phyloP scores from a whole-genome alignment of 1,140 invertebrate genomes.

The Trichomalopsis sarcophagae region DNA sequence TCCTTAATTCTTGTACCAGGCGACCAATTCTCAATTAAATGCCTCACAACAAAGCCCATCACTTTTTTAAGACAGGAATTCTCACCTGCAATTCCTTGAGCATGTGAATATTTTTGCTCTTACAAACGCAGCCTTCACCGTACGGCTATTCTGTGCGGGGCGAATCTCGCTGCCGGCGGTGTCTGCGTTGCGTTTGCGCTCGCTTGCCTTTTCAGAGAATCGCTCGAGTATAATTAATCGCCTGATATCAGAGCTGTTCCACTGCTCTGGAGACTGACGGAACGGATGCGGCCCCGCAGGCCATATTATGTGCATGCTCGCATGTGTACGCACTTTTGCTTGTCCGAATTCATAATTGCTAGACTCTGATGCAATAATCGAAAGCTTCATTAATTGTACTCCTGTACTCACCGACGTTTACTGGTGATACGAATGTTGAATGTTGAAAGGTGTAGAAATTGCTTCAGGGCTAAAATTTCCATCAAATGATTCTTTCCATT shows the following conservation, averaged over 20 bases:
- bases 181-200: conserved; percentile 35
- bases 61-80: too few relatives aligned
- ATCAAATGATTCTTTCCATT: too few relatives aligned
- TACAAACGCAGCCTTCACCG: background rate
- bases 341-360: background rate
- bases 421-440: too few relatives aligned
- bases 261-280: conserved; percentile 62
- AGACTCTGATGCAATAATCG: too few relatives aligned
- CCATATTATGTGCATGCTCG: background rate
- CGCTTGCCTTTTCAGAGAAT: conserved; percentile 64
- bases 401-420: too few relatives aligned
- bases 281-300: conserved; percentile 55
- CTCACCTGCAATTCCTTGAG: too few relatives aligned
- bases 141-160: background rate
- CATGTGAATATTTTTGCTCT: background rate
- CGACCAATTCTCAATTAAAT: too few relatives aligned
- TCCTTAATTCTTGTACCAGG: too few relatives aligned
- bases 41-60: too few relatives aligned
- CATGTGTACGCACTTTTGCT: conserved; percentile 44
- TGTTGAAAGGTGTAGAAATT: too few relatives aligned
- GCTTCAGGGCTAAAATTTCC: too few relatives aligned
- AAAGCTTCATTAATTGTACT: too few relatives aligned
- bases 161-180: conserved; percentile 28
- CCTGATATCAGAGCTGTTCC: conserved; percentile 67
- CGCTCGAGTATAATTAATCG: conserved; percentile 69